A percentile compares a stretch with the other conserved stretches of the same genome.
Evolutionary conservation across 2,797 vertebrate species (phyloP).

Genomic region (Natrix natrix): DNA sequence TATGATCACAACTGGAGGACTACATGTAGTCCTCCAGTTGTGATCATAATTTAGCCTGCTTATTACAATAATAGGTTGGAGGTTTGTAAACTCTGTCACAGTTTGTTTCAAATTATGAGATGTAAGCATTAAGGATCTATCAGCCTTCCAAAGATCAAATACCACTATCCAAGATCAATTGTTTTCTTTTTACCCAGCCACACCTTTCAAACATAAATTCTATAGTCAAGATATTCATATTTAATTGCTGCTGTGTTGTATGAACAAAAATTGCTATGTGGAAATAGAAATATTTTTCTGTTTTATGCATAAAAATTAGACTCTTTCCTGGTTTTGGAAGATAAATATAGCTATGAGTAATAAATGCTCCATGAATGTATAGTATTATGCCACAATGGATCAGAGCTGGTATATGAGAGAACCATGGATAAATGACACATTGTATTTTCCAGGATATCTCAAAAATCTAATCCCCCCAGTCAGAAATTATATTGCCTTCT

Average conservation of each 20-base stretch:
- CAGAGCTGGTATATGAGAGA: slow-evolving; percentile 40
- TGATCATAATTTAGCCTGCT: background rate
- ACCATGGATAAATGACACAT: slow-evolving; percentile 44
- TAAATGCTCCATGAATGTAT: slow-evolving; percentile 47
- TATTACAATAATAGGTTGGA: background rate
- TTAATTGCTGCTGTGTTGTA: background rate
- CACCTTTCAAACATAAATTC: background rate
- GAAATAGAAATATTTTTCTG: background rate
- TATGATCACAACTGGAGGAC: background rate
- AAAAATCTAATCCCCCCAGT: slow-evolving; percentile 58
- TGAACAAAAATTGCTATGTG: background rate
- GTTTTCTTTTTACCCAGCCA: background rate
- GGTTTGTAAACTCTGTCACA: background rate
- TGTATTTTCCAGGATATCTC: slow-evolving; percentile 44
- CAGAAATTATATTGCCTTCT: slow-evolving; percentile 58
- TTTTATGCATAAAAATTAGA: background rate
- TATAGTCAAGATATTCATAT: background rate
- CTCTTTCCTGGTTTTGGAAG: slow-evolving; percentile 38
- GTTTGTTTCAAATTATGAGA: background rate
- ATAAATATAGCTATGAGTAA: slow-evolving; percentile 44
- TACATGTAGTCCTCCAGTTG: background rate
- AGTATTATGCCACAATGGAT: slow-evolving; percentile 37
- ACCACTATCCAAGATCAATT: background rate
- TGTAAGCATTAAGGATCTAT: background rate
- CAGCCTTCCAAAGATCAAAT: background rate